phyloP scores from a whole-genome alignment of 2,113 vertebrate genomes.

The Cryptoleucopteryx plumbea region DNA sequence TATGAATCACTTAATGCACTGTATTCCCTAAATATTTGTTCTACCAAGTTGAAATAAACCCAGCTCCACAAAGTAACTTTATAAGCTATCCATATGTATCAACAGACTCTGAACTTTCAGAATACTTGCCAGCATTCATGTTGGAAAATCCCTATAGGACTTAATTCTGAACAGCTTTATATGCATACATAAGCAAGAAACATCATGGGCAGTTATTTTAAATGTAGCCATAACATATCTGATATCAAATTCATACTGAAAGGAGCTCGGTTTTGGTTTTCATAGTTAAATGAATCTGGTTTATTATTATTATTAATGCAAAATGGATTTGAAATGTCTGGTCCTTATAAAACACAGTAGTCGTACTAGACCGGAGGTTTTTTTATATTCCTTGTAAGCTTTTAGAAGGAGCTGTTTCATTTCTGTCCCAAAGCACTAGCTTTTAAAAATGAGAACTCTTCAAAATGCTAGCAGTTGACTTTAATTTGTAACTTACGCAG shows the following conservation, averaged over 20 bases:
- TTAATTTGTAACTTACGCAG: not conserved
- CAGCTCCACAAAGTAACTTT: not conserved
- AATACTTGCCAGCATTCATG: not conserved
- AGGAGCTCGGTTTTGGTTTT: not conserved
- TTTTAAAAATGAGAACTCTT: conserved; percentile 10
- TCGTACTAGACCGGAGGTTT: not conserved
- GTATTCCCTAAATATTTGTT: not conserved
- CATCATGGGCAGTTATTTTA: not conserved
- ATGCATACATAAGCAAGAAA: not conserved
- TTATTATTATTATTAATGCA: not conserved
- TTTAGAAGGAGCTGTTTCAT: not conserved
- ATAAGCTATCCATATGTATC: not conserved
- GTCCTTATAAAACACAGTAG: not conserved
- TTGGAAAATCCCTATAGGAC: not conserved
- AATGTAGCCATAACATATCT: not conserved
- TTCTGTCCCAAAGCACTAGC: not conserved
- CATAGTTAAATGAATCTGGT: not conserved
- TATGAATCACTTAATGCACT: not conserved
- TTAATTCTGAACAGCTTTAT: not conserved
- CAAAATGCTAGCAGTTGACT: not conserved
- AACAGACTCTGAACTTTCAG: not conserved
- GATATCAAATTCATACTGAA: not conserved
- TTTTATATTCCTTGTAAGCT: not conserved
- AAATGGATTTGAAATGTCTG: not conserved
- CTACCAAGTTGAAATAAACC: not conserved